A percentile compares a stretch with the other conserved stretches of the same genome.
These are phyloP conservation scores for Numenius arquata DNA, from an alignment of 2,113 vertebrate species.

Conservation along the genomic window DNA sequence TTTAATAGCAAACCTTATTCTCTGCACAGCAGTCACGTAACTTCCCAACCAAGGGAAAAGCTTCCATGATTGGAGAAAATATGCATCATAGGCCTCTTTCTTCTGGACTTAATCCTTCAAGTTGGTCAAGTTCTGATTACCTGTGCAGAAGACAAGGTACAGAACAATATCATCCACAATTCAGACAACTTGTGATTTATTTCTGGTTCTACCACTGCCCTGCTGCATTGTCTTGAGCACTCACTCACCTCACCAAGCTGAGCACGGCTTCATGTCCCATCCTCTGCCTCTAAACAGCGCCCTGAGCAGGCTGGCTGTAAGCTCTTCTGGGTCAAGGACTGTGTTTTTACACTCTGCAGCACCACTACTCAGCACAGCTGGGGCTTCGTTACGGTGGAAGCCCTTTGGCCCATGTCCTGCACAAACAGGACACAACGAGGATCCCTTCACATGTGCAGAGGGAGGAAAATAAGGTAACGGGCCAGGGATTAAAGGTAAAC, in stretches of 20 bases:
- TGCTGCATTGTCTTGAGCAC: not conserved
- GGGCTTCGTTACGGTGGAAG: not conserved
- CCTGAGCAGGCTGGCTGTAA: not conserved
- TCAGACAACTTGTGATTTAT: not conserved
- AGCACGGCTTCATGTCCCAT: not conserved
- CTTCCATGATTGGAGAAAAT: too few relatives aligned
- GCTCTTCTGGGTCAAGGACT: not conserved
- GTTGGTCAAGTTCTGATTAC: not conserved
- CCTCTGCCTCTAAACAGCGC: not conserved
- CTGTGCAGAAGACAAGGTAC: not conserved
- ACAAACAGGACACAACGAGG: not conserved
- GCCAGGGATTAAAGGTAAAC: not conserved
- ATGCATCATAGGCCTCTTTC: not conserved
- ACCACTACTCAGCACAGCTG: not conserved
- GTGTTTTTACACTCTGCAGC: not conserved
- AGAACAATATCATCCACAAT: not conserved
- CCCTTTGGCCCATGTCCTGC: not conserved
- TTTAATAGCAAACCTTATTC: not conserved
- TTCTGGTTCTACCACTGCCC: not conserved
- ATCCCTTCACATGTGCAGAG: not conserved
- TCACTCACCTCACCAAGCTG: not conserved
- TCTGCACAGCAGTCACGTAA: not conserved
- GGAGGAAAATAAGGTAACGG: not conserved
- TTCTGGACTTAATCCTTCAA: not conserved
- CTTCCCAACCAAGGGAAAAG: not conserved